A percentile compares a stretch with the other conserved stretches of the same genome.
Conservation (phyloP, 2,113 vertebrate genomes). For the Cairina moschata region DNA sequence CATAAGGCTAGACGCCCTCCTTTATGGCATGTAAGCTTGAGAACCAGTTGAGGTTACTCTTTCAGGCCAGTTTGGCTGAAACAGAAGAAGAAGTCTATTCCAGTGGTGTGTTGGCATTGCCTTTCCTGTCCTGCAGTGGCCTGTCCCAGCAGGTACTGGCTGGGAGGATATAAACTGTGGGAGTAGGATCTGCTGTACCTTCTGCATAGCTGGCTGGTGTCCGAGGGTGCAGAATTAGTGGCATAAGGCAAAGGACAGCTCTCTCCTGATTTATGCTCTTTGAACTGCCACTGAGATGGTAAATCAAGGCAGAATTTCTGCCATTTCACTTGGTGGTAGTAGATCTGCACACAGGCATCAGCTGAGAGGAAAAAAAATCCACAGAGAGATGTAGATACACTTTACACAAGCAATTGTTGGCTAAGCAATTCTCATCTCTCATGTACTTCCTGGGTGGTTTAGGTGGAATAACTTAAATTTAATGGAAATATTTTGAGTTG, state of each 20-base stretch:
- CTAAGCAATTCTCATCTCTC: neutral
- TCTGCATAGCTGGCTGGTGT: neutral
- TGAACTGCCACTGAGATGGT: neutral
- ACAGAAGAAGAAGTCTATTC: neutral
- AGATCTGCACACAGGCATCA: neutral
- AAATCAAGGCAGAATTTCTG: neutral
- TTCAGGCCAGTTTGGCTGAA: neutral
- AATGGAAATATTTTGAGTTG: neutral
- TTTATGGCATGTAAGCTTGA: neutral
- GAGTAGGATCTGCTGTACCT: neutral
- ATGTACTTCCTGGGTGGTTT: neutral
- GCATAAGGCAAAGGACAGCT: neutral
- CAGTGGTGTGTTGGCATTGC: fast-evolving
- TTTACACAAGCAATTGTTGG: neutral
- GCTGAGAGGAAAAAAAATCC: neutral
- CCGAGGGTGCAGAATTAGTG: neutral
- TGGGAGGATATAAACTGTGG: neutral
- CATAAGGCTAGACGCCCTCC: neutral
- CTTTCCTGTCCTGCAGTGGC: neutral
- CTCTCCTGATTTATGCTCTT: neutral
- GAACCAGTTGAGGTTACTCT: neutral
- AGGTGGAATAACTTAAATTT: neutral
- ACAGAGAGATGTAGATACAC: neutral
- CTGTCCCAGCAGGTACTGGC: neutral
- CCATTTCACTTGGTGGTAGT: neutral